Base-by-base conservation (phyloP, 1,140 invertebrate genomes). In the Triops longicaudatus region DNA sequence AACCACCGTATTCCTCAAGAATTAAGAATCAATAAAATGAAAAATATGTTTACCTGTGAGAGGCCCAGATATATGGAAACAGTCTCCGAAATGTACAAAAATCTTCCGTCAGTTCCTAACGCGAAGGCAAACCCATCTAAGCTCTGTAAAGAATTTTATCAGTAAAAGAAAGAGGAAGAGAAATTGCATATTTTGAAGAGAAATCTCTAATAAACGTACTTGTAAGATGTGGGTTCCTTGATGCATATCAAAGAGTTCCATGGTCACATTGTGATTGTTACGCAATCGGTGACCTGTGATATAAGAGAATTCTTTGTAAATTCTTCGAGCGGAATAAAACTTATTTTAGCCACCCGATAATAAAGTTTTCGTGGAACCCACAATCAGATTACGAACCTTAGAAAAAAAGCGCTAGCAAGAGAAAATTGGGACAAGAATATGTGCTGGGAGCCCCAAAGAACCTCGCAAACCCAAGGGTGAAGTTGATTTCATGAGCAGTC, bases 41-140 rank as follows among this genome's bases (percentile, higher is more conserved):
- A 43, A n/a, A 42, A 26, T 77, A 26, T 41, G 63, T 81, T 91
- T 86, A 97, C 95, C 91, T 98, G 97, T 85, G 96, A 98, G 83
- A 98, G 90, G 81, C 97, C 97, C 83, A 98, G 90, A 88, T 98
- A 98, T 85, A 98, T 98, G 83, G 96, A 98, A 81, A 98, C 96
- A 79, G 96, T 98, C 88, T 98, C 96, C 79, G 96, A 98, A 87
- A 98, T 97, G 88, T 98, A 98, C 82, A 98, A 89, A 86, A 98
- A 98, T 83, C 96, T 89, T 79, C 96, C 97, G 86, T 98, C 96
- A 81, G 93, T 93, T 43, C 93, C 94, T 72, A 98, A 89, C 22
- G 94, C 93, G 85, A 98, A 91, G 79, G 95, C 95, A 86, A 98
- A 98, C 37, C 97, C 97, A 86, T 98, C 97, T 81, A 98, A 86